Percentiles rank a stretch among this genome's conserved stretches.
These are phyloP conservation scores for Hippocampus mohnikei DNA, from an alignment of 2,113 vertebrate species.

Conservation along the genomic window DNA sequence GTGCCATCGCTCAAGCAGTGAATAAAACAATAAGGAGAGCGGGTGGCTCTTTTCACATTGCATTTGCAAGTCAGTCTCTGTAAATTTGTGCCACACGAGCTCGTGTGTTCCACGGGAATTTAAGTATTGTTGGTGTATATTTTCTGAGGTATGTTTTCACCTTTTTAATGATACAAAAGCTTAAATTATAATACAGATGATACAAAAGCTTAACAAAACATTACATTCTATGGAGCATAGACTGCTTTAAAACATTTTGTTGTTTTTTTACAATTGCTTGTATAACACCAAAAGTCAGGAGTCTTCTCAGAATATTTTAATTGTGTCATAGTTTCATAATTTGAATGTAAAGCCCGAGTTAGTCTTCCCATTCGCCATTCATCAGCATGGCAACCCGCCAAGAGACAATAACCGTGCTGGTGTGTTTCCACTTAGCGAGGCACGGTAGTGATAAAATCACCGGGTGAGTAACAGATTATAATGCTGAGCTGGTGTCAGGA, in stretches of 20 bases:
- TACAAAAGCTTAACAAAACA: background rate
- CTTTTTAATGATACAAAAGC: background rate
- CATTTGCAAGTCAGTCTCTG: background rate
- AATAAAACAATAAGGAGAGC: background rate
- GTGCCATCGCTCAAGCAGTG: background rate
- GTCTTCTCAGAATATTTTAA: background rate
- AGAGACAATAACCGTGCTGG: constrained; percentile 43
- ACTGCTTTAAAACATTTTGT: background rate
- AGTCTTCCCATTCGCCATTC: constrained; percentile 45
- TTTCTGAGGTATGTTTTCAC: too few relatives aligned
- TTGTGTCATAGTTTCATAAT: background rate
- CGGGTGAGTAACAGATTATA: constrained; percentile 42
- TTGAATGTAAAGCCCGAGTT: constrained; percentile 28
- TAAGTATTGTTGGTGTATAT: background rate
- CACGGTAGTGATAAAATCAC: constrained; percentile 44
- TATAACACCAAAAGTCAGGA: background rate
- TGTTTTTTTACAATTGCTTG: background rate
- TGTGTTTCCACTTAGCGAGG: constrained; percentile 38
- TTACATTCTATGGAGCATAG: background rate
- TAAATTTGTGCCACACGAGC: background rate
- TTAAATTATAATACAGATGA: background rate
- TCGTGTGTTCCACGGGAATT: background rate
- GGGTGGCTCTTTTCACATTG: background rate
- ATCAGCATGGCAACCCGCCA: constrained; percentile 37
- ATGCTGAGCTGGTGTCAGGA: constrained; percentile 55